phyloP scores from a whole-genome alignment of 2,888 invertebrate species.

The Steromphala cineraria region DNA sequence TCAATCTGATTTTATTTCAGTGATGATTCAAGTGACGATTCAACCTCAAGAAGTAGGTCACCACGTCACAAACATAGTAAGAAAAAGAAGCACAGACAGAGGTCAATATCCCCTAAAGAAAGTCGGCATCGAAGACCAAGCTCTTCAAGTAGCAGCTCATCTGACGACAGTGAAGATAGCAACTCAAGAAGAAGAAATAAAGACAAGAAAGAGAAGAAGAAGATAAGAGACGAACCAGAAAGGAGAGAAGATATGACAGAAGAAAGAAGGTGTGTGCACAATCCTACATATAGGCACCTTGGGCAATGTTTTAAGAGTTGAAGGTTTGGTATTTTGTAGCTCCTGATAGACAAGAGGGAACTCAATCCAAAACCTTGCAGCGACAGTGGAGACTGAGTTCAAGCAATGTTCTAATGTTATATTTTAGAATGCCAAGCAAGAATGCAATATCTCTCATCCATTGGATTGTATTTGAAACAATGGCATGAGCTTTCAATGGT shows the following conservation, averaged over 20 bases:
- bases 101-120: conserved; percentile 30
- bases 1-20: conserved; percentile 22
- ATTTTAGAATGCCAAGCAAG: no score
- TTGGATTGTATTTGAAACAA: no score
- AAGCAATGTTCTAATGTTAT: no score
- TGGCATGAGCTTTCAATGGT: no score
- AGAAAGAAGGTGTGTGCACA: conserved; percentile 41
- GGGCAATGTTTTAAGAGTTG: no score
- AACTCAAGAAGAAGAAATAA: not conserved
- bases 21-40: conserved; percentile 26
- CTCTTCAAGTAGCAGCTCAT: conserved; percentile 30
- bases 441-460: no score
- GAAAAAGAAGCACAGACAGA: conserved; percentile 30
- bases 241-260: conserved; percentile 31
- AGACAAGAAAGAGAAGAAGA: conserved; percentile 25
- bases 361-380: no score
- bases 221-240: conserved; percentile 35
- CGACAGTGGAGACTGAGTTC: no score
- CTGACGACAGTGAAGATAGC: conserved; percentile 17
- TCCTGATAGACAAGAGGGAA: no score
- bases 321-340: no score
- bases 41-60: conserved; percentile 38
- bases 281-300: no score
- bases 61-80: conserved; percentile 38
- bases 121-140: conserved; percentile 28